Percentiles rank a stretch among this genome's conserved stretches.
Evolutionary conservation across 1,140 invertebrate genomes (phyloP).

Genomic region (Drosophila saltans): DNA sequence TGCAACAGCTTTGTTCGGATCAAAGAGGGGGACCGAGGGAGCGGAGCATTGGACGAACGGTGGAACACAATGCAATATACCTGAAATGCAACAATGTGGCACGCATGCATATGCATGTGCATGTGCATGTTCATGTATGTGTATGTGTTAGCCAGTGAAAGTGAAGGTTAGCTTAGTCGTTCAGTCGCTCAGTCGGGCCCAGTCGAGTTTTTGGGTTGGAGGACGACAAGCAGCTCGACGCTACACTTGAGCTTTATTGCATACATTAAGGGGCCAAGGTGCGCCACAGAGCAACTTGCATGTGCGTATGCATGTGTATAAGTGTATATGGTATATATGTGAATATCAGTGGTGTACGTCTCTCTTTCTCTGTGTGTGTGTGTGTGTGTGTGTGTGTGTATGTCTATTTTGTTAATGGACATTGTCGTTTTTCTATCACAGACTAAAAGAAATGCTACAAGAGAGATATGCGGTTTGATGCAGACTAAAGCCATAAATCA

Average conservation of each 20-base stretch:
- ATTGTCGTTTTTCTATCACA: constrained; percentile 60
- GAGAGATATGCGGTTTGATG: constrained; percentile 14
- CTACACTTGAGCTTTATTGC: constrained; percentile 80
- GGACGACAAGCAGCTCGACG: constrained; percentile 33
- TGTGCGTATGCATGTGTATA: constrained; percentile 34
- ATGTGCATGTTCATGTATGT: constrained; percentile 16
- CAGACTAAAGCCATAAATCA: constrained; percentile 61
- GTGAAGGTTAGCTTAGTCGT: constrained; percentile 66
- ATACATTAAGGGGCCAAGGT: constrained; percentile 80
- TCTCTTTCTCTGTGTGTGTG: constrained; percentile 21
- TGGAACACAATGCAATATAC: constrained; percentile 57
- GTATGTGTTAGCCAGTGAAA: constrained; percentile 55
- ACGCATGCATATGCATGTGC: constrained; percentile 34
- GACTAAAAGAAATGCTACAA: background rate
- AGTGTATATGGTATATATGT: constrained; percentile 1
- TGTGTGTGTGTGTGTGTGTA: constrained; percentile 21
- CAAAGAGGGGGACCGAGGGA: background rate
- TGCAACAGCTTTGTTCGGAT: constrained; percentile 56
- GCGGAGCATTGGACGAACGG: background rate
- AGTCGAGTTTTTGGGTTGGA: constrained; percentile 30
- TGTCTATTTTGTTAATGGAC: constrained; percentile 75
- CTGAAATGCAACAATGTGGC: constrained; percentile 76
- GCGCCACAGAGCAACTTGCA: constrained; percentile 64
- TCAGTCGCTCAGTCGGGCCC: constrained; percentile 17
- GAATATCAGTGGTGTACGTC: background rate